Evolutionary conservation across 2,797 vertebrate genomes (phyloP).

Genomic region (Phrynocephalus guinanensis): DNA sequence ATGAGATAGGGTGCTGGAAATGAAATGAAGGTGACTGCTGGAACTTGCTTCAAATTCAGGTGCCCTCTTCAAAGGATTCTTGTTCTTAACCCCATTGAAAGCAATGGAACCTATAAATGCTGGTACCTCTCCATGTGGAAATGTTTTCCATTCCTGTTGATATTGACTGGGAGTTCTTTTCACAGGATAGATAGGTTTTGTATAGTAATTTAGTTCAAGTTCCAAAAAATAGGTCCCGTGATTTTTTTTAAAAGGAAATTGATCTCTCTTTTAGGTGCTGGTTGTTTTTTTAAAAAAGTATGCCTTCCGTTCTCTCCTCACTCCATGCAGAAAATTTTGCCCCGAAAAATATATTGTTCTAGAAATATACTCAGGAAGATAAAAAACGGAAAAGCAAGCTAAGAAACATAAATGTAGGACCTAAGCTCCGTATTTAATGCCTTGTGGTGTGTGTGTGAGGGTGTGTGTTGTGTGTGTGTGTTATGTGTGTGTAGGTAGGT

Average conservation of each 20-base stretch:
- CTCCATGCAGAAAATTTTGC: no score
- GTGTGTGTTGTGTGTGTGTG: no score
- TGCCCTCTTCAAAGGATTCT: background rate
- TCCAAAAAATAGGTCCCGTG: background rate
- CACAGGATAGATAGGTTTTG: background rate
- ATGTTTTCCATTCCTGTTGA: background rate
- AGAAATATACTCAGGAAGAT: no score
- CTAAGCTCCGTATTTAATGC: no score
- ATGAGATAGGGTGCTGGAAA: no score
- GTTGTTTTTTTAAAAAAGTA: no score
- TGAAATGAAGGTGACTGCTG: background rate
- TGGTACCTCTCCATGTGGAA: background rate
- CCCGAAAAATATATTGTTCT: no score
- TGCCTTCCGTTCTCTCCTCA: no score
- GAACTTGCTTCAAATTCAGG: background rate
- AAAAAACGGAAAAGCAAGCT: background rate
- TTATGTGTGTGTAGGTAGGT: no score
- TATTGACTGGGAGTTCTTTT: background rate
- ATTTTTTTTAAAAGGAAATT: no score
- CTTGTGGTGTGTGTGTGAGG: rapidly evolving
- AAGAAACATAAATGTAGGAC: background rate
- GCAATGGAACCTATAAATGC: background rate
- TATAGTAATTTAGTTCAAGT: background rate
- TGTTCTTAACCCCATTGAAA: background rate
- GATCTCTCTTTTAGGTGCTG: background rate